Evolutionary conservation across 2,113 vertebrate genomes (phyloP).

Genomic region (Lepisosteus osseus): DNA sequence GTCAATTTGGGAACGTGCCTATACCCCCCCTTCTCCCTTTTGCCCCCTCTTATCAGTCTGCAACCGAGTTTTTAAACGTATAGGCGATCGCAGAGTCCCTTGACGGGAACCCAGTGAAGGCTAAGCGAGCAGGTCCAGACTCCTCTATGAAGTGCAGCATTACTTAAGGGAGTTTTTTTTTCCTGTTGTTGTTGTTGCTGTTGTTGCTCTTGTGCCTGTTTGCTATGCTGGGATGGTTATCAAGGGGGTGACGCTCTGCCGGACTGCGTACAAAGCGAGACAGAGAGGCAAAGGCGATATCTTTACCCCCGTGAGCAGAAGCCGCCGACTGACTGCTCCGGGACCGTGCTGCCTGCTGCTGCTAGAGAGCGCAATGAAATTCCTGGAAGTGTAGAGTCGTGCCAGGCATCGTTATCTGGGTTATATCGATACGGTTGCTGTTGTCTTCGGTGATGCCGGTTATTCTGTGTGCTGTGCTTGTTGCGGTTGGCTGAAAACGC

Average conservation of each 20-base stretch:
- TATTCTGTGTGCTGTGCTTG: too few species aligned
- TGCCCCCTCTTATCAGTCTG: not conserved
- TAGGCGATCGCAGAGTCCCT: conserved; percentile 23
- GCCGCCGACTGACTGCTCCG: not conserved
- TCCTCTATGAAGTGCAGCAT: too few species aligned
- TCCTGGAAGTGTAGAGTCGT: conserved; percentile 12
- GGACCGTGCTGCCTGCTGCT: not conserved
- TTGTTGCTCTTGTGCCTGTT: too few species aligned
- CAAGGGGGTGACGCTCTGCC: not conserved
- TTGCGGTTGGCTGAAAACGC: too few species aligned
- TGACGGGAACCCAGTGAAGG: too few species aligned
- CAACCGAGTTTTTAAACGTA: conserved; percentile 32
- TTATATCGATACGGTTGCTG: too few species aligned
- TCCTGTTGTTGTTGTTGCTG: too few species aligned
- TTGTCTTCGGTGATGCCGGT: too few species aligned
- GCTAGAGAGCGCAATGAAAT: not conserved
- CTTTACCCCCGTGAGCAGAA: conserved; percentile 6
- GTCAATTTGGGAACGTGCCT: too few species aligned
- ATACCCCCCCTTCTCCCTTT: conserved; percentile 29
- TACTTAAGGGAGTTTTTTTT: too few species aligned
- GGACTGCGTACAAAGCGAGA: conserved; percentile 8
- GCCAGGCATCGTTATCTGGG: not conserved
- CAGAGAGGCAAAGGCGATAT: conserved; percentile 32
- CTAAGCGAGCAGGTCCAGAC: too few species aligned
- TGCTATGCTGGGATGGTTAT: too few species aligned